Evolutionary conservation across 2,113 vertebrate species (phyloP).

Genomic region (Burhinus bistriatus): DNA sequence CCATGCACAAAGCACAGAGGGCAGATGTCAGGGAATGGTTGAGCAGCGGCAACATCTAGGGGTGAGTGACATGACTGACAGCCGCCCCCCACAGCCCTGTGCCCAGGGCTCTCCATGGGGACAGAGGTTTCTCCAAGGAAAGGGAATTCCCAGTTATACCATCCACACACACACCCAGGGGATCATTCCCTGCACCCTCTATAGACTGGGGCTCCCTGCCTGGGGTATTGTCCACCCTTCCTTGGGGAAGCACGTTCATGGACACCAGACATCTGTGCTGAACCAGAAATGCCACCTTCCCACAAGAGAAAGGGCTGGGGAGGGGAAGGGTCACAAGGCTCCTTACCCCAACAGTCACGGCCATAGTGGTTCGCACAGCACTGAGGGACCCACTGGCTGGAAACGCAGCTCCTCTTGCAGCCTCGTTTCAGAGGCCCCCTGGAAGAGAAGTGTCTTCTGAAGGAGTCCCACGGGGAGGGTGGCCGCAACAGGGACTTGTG

Average conservation of each 20-base stretch:
- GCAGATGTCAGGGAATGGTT: neutral
- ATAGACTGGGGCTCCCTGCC: neutral
- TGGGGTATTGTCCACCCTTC: neutral
- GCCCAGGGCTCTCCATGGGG: neutral
- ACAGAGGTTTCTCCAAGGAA: neutral
- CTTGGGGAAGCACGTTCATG: neutral
- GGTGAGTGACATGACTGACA: neutral
- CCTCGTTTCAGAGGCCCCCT: conserved; percentile 40
- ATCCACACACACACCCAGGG: neutral
- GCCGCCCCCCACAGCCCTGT: neutral
- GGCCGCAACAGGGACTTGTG: neutral
- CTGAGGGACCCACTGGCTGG: conserved; percentile 73
- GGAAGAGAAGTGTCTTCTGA: conserved; percentile 40
- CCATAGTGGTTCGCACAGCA: conserved; percentile 93
- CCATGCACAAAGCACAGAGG: neutral
- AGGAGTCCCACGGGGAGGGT: neutral
- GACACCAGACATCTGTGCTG: neutral
- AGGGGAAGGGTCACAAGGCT: fast-evolving
- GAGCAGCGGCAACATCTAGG: neutral
- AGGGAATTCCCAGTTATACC: neutral
- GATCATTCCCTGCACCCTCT: neutral
- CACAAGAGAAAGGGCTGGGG: neutral
- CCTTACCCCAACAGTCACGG: conserved; percentile 84
- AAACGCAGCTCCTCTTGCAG: conserved; percentile 79
- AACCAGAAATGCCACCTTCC: neutral